Evolutionary conservation across 2,797 vertebrate species (phyloP), one percentile per base, ranked within the genome.

Genomic region (Notolabrus celidotus): DNA sequence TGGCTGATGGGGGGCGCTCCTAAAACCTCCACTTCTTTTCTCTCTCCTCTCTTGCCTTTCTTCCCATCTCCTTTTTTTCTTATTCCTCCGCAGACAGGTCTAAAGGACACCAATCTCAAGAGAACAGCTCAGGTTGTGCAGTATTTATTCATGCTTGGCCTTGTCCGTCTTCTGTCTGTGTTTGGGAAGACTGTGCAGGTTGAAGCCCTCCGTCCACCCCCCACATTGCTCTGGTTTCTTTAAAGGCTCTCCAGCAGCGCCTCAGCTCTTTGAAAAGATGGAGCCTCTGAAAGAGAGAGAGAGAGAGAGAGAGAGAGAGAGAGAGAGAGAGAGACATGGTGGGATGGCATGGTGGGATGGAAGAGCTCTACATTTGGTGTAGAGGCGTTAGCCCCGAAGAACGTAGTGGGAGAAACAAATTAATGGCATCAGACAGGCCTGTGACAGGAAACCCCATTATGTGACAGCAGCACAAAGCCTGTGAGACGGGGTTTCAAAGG

Each of bases 341-440:
- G 58, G 83, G 57, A 54, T 71, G 77, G 63, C n/a, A n/a, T 60
- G 73, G 72, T 43, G 58, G 83, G 57, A 54, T 71, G 77, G 63
- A 85, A 79, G 80, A 74, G 74, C 64, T 57, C 46, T 17, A 46
- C 38, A 8, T 76, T 83, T 34, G 77, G 36, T 56, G 25, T 76
- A 71, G 54, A 83, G 74, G 70, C 67, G 20, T 72, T 58, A 67
- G 74, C 67, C 69, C 25, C 17, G 34, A 72, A 85, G 80, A 88
- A 83, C 47, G 22, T 49, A 61, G 76, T 61, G 62, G 61, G 61
- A 76, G 80, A 86, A 68, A 74, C 82, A 82, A 83, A 88, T 85
- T 83, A 90, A 92, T 90, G 71, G 71, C 82, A 88, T 85, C 87
- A 86, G 89, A 92, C 88, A 86, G 83, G 78, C 87, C 72, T 88